Evolutionary conservation across 2,888 invertebrate species (phyloP), one percentile per base, ranked within the genome.

Genomic region (Noctua janthina): DNA sequence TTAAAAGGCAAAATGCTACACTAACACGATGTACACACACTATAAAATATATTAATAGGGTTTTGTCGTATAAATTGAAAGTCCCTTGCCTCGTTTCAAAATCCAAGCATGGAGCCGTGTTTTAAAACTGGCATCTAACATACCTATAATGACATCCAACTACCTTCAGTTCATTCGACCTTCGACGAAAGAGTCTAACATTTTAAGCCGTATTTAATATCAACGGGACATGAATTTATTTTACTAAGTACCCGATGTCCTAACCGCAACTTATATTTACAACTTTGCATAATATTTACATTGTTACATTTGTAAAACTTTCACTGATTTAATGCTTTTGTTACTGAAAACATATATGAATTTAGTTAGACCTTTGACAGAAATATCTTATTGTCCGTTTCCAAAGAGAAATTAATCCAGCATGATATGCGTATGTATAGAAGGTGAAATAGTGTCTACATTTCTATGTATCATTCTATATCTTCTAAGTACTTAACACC

Each of bases 401-500:
- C 66, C 39, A 79, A 84, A 86, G 81, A 82, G 49, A 82, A 87
- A 81, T 82, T 1, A 85, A 85, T 79, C 82, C 78, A 78, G 70
- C 29, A 68, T 49, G 80, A 54, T 72, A 80, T 83, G 75, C 72
- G 69, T 70, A 82, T 84, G 81, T 85, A 87, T 74, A 86, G 90
- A 90, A 89, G 87, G 51, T 81, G 83, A 85, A 82, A 79, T 59
- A 77, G 66, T 74, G 62, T 74, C 82, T 86, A 86, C 62, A 64
- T 79, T 68, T 75, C 76, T 87, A 86, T 75, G 71, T 75, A 75
- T 88, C 67, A 59, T 74, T 82, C 76, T 84, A 84, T 72, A 77
- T 82, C 46, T 74, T 88, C 91, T 94, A 94, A 94, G 94, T 94
- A 95, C 92, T 89, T 86, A 74, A 83, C 54, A 90, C 88, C 89